Evolutionary conservation across 2,797 vertebrate genomes (phyloP).

Genomic region (Sebastiscus albofasciatus): DNA sequence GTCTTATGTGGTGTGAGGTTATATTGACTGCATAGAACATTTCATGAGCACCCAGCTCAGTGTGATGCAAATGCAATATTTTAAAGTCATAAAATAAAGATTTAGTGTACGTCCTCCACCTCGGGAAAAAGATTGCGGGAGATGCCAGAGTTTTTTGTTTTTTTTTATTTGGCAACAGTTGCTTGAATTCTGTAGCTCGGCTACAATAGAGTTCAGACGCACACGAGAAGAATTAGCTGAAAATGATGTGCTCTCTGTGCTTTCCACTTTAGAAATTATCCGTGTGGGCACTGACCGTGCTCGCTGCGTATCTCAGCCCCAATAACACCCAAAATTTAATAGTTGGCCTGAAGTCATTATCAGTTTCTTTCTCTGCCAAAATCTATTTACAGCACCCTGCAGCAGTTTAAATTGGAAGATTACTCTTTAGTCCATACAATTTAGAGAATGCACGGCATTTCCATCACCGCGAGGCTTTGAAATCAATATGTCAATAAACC

Average conservation of each 20-base stretch:
- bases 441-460: constrained; percentile 66
- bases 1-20: constrained; percentile 13
- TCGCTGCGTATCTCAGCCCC: constrained; percentile 35
- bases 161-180: constrained; percentile 13
- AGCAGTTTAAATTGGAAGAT: constrained; percentile 74
- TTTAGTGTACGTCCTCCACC: constrained; percentile 39
- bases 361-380: constrained; percentile 56
- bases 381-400: constrained; percentile 63
- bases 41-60: constrained; percentile 13
- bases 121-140: not conserved
- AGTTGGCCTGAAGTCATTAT: constrained; percentile 55
- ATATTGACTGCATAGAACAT: constrained; percentile 16
- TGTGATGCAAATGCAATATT: constrained; percentile 47
- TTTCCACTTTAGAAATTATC: constrained; percentile 45
- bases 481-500: constrained; percentile 76
- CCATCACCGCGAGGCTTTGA: constrained; percentile 55
- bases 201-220: constrained; percentile 32
- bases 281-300: constrained; percentile 25
- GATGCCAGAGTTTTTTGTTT: constrained; percentile 6
- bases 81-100: constrained; percentile 48
- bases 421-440: constrained; percentile 72
- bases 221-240: constrained; percentile 29
- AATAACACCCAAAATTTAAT: constrained; percentile 53
- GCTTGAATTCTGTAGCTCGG: constrained; percentile 12
- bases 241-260: constrained; percentile 38